Percentiles rank a stretch among this genome's conserved stretches.
Conservation (phyloP, 1,140 invertebrate species). For the Drosophila tani region DNA sequence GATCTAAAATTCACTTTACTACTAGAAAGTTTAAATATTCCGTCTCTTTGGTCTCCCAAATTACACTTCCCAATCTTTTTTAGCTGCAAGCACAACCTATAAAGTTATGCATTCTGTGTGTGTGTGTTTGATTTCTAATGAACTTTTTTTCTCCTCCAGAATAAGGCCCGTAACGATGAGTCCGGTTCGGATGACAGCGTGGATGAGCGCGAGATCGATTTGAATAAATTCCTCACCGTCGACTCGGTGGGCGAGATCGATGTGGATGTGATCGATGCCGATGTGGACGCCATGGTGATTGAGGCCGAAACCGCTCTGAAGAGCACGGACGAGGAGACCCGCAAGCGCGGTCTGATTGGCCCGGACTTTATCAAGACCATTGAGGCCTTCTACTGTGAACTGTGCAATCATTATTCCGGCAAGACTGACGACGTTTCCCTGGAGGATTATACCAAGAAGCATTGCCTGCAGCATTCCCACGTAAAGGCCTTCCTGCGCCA, state of each 20-base stretch:
- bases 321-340: conserved; percentile 88
- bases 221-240: conserved; percentile 93
- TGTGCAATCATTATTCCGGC: conserved; percentile 90
- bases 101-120: not conserved
- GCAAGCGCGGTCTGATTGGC: conserved; percentile 91
- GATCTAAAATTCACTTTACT: not conserved
- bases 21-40: not conserved
- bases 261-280: conserved; percentile 86
- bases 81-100: not conserved
- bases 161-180: conserved; percentile 86
- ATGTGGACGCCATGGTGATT: conserved; percentile 76
- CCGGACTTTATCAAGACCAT: conserved; percentile 91
- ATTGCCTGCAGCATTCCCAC: conserved; percentile 90
- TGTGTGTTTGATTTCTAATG: not conserved
- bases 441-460: conserved; percentile 88
- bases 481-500: conserved; percentile 90
- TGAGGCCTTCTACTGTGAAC: conserved; percentile 90
- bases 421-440: conserved; percentile 86
- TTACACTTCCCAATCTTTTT: not conserved
- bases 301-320: conserved; percentile 85
- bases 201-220: conserved; percentile 90
- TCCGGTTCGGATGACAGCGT: conserved; percentile 86
- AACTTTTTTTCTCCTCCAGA: conserved; percentile 79
- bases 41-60: not conserved
- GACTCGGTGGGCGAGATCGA: conserved; percentile 94